Percentiles rank a stretch among this genome's conserved stretches.
These are phyloP conservation scores for Papilio polyxenes DNA, from an alignment of 1,140 invertebrate genomes.

Conservation along the genomic window DNA sequence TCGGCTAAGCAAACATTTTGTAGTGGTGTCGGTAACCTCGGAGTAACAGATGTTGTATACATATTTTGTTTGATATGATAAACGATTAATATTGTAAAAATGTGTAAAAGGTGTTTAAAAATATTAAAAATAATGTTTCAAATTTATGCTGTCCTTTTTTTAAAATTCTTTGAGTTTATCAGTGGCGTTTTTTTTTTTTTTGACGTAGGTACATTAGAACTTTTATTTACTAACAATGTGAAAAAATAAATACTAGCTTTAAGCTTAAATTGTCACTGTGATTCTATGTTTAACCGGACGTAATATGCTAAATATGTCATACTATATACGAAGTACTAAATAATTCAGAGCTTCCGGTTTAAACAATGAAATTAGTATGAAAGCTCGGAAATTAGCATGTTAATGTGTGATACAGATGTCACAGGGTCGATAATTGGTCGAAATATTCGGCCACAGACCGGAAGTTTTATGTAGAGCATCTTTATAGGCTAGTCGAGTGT, in stretches of 20 bases:
- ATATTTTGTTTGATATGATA: not conserved
- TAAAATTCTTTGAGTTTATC: too few relatives aligned
- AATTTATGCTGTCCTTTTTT: too few relatives aligned
- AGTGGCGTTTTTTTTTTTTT: not conserved
- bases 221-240: not conserved
- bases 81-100: not conserved
- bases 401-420: not conserved
- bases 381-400: constrained; percentile 12
- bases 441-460: not conserved
- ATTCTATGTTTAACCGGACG: not conserved
- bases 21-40: constrained; percentile 11
- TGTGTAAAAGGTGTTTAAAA: not conserved
- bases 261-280: not conserved
- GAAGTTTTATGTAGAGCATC: constrained; percentile 24
- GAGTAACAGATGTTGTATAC: not conserved
- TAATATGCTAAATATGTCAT: not conserved
- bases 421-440: constrained; percentile 10
- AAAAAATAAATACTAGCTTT: not conserved
- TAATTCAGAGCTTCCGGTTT: constrained; percentile 25
- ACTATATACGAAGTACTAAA: not conserved
- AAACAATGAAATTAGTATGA: constrained; percentile 21
- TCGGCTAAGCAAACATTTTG: not conserved
- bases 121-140: too few relatives aligned
- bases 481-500: constrained; percentile 30
- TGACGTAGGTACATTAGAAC: not conserved